Evolutionary conservation across 1,140 invertebrate species (phyloP), one percentile per base, ranked within the genome.

Genomic region (Drosophila obscura): DNA sequence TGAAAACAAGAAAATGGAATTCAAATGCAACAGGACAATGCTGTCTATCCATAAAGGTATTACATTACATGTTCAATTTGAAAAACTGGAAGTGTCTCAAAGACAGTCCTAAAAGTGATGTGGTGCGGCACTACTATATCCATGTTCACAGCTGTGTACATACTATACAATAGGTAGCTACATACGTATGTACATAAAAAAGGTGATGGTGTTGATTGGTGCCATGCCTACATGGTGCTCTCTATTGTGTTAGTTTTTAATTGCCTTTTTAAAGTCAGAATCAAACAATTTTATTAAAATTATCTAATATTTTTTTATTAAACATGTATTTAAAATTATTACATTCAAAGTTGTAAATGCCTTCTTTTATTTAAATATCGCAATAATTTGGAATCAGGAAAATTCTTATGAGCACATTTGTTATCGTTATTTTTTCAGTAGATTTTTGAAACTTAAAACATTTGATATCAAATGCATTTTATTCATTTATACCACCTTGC

Each of bases 221-320:
- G 8, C 31, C 16, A 1, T 16, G 16, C 16, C 16, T 16, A 16
- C 0, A 35, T 8, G 6, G 28, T 7, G 7, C 28, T 31, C 7
- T 6, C 6, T 8, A 31, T 0, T n/a, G 13, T 4, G 0, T 19
- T 13, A 26, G 16, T 1, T 22, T 66, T 35, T 6, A 8, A 13
- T 11, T 5, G 4, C 52, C 16, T 44, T 2, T 8, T 4, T n/a
- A 13, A 49, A 16, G 0, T 6, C 11, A n/a, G 45, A 28, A 46
- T 28, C n/a, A 48, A 48, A 26, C 26, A 52, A 31, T 66, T 78
- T 69, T 46, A 79, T 88, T 76, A 88, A 88, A 87, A 87, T 75
- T 78, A 50, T 88, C 83, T 88, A 85, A 67, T 72, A 61, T 75
- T 80, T 62, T 72, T 87, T 85, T 81, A 85, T 85, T 85, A 66